Evolutionary conservation across 2,113 vertebrate species (phyloP).

Genomic region (Rhinoderma darwinii): DNA sequence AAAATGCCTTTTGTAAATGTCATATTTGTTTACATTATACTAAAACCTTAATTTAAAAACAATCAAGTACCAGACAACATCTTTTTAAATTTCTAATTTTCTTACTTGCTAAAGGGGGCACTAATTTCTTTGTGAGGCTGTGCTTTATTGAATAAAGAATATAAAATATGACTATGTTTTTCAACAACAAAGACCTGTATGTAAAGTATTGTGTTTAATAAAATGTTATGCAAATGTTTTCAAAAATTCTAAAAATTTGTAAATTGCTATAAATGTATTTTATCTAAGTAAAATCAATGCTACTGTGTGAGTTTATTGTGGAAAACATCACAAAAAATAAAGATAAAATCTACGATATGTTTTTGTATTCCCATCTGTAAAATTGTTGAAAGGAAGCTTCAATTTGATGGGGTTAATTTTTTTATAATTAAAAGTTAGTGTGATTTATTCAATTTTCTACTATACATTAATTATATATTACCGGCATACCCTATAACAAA

Average conservation of each 20-base stretch:
- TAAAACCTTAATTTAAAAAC: slow-evolving; percentile 84
- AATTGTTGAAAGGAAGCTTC: background rate
- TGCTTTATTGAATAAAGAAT: slow-evolving; percentile 79
- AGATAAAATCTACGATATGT: slow-evolving; percentile 69
- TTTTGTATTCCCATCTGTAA: slow-evolving; percentile 40
- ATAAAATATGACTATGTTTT: slow-evolving; percentile 79
- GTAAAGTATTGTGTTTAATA: slow-evolving; percentile 84
- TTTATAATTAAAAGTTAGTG: background rate
- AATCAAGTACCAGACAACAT: slow-evolving; percentile 78
- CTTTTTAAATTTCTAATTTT: slow-evolving; percentile 78
- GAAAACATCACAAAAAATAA: slow-evolving; percentile 83
- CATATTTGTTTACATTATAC: slow-evolving; percentile 86
- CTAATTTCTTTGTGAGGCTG: slow-evolving; percentile 80
- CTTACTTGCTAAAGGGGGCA: slow-evolving; percentile 77
- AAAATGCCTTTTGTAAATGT: slow-evolving; percentile 80
- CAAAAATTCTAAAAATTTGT: slow-evolving; percentile 78
- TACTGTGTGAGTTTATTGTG: slow-evolving; percentile 83
- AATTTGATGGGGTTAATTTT: background rate
- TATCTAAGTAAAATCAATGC: slow-evolving; percentile 81
- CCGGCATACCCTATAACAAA: too few relatives aligned
- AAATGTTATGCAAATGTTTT: slow-evolving; percentile 84
- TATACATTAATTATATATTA: background rate
- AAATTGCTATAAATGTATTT: slow-evolving; percentile 87
- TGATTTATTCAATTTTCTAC: background rate
- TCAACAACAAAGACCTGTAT: slow-evolving; percentile 75